phyloP scores from a whole-genome alignment of 2,113 vertebrate genomes.

The Vulpes ferrilata region DNA sequence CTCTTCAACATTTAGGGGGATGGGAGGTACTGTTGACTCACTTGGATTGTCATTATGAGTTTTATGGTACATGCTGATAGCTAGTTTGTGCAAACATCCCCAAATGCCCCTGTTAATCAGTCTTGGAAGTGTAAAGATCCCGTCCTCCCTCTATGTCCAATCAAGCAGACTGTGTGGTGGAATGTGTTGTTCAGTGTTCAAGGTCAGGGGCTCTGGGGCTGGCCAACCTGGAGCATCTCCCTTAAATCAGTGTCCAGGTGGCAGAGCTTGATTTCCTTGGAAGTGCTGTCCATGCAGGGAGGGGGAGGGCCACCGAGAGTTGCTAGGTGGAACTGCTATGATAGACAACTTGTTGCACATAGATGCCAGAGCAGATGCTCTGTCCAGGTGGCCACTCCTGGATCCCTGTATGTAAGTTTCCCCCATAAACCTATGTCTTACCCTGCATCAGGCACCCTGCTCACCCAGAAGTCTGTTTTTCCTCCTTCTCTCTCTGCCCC shows the following conservation, averaged over 20 bases:
- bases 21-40: background rate
- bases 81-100: background rate
- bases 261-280: background rate
- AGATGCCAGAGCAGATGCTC: background rate
- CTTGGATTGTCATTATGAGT: background rate
- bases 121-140: background rate
- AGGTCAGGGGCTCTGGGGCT: background rate
- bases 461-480: background rate
- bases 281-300: background rate
- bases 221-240: background rate
- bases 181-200: background rate
- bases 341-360: background rate
- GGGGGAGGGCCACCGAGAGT: background rate
- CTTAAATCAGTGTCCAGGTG: background rate
- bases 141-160: background rate
- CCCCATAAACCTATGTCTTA: background rate
- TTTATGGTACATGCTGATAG: background rate
- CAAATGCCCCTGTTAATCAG: background rate
- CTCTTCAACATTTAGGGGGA: background rate
- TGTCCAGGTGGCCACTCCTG: background rate
- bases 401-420: background rate
- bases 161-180: background rate
- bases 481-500: background rate
- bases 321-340: background rate
- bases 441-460: background rate